Evolutionary conservation across 2,888 invertebrate genomes (phyloP), one percentile per base, ranked within the genome.

Genomic region (Vannuccia rotundouncinata): DNA sequence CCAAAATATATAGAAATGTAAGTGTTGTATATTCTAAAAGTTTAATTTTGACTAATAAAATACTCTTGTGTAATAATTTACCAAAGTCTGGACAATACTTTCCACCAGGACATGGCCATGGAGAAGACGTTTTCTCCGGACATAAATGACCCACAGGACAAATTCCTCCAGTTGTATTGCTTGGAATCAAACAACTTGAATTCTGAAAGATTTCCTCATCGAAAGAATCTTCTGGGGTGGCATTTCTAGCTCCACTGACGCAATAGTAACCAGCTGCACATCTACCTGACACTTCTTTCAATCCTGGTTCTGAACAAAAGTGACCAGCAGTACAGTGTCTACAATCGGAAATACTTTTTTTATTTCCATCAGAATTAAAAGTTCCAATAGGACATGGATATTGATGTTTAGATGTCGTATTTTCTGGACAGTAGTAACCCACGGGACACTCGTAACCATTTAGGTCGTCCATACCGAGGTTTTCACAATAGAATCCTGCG

Each of bases 81-180:
- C n/a, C n/a, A n/a, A n/a, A n/a, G n/a, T 2, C 10, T 5, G 22
- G 22, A 22, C 73, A n/a, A 73, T 25, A 86, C 22, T 60, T 82
- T 0, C 87, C 87, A 29, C 85, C 83, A 0, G 82, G 74, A 82
- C 87, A 87, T 27, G 84, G 30, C n/a, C 17, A 10, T n/a, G 29
- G 31, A 29, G 5, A 10, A 13, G 29, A 5, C n/a, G 29, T 31
- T 13, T 28, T n/a, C 13, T 60, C 17, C 79, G 27, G 75, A 81
- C 87, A 87, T 83, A 85, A 87, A 82, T 86, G 83, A 79, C 87
- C 87, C n/a, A 76, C 78, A 10, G 86, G 86, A 82, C 87, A 87
- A 17, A 45, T 5, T 17, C 45, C 45, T 45, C 45, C 45, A 17
- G 45, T 45, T 10, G 45, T 45, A 10, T 5, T 10, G 45, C 45